Base-by-base conservation (phyloP, 2,797 vertebrate species). In the Myoxocephalus aenaeus region DNA sequence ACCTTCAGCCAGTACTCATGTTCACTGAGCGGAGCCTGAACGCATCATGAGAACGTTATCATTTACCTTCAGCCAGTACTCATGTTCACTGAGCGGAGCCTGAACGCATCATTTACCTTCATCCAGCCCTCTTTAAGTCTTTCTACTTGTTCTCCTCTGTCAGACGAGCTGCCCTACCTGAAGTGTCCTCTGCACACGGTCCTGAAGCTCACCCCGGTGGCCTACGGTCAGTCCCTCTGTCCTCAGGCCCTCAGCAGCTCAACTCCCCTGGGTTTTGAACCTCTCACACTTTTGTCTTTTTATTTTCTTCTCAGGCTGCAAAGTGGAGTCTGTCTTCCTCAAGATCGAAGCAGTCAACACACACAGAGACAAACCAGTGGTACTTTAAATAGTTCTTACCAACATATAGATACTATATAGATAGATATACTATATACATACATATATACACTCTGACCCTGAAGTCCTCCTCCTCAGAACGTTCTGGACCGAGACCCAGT, bases 121-220 rank as follows among this genome's bases (percentile, higher is more conserved):
- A 7, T 7, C 34, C 34, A 34, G 34, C n/a, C n/a, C n/a, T 34
- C 34, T 34, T 7, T 34, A 8, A 34, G 34, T 34, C 34, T 8
- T 1, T 32, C 29, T 34, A 1, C 34, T 34, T 34, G 34, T 34
- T 58, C 20, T 58, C 77, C 69, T 70, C 42, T 36, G n/a, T n/a
- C 80, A 96, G 96, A 76, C 12, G 95, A 96, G 85, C 90, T 97
- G 74, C 96, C 96, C 0, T 96, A 97, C 91, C 93, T 96, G 81
- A 96, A 94, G 86, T 96, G 96, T 86, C 96, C 96, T 69, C 93
- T 96, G 34, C 96, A 97, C 88, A 96, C 96, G 0, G 96, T 96
- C 11, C 92, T 97, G 58, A 97, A 97, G 83, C 94, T 97, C 83
- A 97, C 96, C 0, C 96, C 96, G 0, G 95, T 96, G 38, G 96